Conservation (phyloP, 2,113 vertebrate species). For the Struthio camelus region DNA sequence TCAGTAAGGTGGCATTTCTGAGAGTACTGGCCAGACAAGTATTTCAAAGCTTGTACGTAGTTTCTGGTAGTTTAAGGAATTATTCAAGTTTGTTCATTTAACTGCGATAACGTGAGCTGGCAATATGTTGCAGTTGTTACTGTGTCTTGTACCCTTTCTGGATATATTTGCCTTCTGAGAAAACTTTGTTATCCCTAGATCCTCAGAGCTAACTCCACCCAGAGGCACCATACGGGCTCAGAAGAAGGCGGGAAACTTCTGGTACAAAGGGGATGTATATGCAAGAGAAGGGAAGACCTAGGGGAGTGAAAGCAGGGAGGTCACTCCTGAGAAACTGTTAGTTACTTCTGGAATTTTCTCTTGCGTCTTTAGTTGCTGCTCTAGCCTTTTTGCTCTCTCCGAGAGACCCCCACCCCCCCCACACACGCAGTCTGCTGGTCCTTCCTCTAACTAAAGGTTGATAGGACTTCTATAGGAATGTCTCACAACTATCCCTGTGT, state of each 20-base stretch:
- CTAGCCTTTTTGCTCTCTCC: not conserved
- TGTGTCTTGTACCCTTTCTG: not conserved
- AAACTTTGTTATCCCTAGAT: not conserved
- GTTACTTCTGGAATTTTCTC: not conserved
- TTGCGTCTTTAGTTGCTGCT: not conserved
- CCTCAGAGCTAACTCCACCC: not conserved
- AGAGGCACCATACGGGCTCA: not conserved
- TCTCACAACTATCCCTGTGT: not conserved
- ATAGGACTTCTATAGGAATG: not conserved
- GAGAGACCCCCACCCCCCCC: fast-evolving
- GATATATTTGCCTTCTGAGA: not conserved
- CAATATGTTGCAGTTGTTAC: not conserved
- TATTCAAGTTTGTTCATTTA: not conserved
- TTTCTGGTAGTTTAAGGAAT: not conserved
- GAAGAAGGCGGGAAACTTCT: not conserved
- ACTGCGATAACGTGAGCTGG: not conserved
- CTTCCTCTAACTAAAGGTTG: not conserved
- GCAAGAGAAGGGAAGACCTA: not conserved
- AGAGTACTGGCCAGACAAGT: not conserved
- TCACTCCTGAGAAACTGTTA: not conserved
- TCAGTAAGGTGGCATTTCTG: not conserved
- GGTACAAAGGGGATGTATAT: not conserved
- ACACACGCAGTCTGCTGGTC: not conserved
- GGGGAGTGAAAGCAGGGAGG: not conserved
- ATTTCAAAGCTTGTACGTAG: not conserved